phyloP scores from a whole-genome alignment of 2,888 invertebrate species.

The Tenthredo livida region DNA sequence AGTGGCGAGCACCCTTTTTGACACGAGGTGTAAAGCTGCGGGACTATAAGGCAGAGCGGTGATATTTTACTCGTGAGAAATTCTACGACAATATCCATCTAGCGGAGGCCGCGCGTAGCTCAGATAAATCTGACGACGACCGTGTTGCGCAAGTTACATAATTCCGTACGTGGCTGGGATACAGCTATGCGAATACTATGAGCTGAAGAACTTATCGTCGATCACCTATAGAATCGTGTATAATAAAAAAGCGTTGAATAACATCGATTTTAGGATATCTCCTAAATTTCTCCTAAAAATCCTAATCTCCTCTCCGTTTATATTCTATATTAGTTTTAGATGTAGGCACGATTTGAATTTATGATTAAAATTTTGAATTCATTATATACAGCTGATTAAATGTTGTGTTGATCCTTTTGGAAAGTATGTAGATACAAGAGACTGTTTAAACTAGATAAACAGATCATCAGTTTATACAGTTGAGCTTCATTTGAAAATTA shows the following conservation, averaged over 20 bases:
- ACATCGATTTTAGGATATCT: not conserved
- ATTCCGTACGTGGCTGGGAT: not conserved
- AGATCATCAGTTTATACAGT: not conserved
- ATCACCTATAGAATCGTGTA: not conserved
- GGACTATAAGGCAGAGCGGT: not conserved
- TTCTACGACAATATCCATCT: slow-evolving; percentile 1
- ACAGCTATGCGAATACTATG: not conserved
- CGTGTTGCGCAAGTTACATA: not conserved
- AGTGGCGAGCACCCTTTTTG: slow-evolving; percentile 82
- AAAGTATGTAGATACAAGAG: not conserved
- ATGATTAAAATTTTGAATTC: not conserved
- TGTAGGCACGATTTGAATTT: not conserved
- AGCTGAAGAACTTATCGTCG: not conserved
- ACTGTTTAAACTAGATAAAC: not conserved
- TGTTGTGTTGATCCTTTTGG: not conserved
- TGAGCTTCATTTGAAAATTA: not conserved
- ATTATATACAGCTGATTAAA: not conserved
- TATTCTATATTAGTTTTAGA: not conserved
- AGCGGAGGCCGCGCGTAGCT: not conserved
- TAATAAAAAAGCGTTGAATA: not conserved
- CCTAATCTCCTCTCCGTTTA: not conserved
- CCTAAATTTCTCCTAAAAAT: too few relatives aligned
- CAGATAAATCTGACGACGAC: not conserved
- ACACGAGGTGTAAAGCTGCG: not conserved
- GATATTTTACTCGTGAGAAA: slow-evolving; percentile 25